These are phyloP conservation scores for Argyra leucocephala DNA, from an alignment of 2,888 invertebrate species.

Conservation along the genomic window DNA sequence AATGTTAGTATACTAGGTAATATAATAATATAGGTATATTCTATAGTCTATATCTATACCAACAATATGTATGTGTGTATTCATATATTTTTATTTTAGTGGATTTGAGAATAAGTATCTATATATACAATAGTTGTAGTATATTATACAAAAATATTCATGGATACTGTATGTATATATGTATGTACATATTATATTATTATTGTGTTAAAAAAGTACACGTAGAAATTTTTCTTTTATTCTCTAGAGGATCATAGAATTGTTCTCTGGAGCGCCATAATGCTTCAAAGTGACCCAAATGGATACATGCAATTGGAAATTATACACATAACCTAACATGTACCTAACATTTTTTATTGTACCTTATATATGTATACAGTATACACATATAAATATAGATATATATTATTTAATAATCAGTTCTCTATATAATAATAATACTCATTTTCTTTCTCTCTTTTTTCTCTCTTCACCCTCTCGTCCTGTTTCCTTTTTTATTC, in stretches of 20 bases:
- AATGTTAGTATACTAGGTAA: background rate
- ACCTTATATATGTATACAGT: background rate
- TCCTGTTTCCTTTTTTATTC: too few species aligned
- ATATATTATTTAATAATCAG: background rate
- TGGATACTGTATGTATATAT: too few species aligned
- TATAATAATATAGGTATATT: too few species aligned
- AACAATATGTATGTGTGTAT: too few species aligned
- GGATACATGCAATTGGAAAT: slow-evolving; percentile 41
- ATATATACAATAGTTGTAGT: too few species aligned
- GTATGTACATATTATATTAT: too few species aligned
- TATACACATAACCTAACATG: slow-evolving; percentile 20
- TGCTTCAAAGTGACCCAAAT: slow-evolving; percentile 39
- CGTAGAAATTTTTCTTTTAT: slow-evolving; percentile 15
- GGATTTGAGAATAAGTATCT: too few species aligned
- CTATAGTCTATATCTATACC: too few species aligned
- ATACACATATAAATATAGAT: background rate
- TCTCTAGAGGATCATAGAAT: slow-evolving; percentile 38
- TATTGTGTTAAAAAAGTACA: background rate
- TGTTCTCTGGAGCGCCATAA: slow-evolving; percentile 44
- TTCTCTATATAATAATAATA: background rate
- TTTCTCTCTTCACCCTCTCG: too few species aligned
- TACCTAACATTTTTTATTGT: background rate
- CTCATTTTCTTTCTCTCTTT: background rate
- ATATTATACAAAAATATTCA: too few species aligned
- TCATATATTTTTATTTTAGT: too few species aligned